These are phyloP conservation scores for Bombus polaris DNA, from an alignment of 1,140 invertebrate species.

Conservation along the genomic window DNA sequence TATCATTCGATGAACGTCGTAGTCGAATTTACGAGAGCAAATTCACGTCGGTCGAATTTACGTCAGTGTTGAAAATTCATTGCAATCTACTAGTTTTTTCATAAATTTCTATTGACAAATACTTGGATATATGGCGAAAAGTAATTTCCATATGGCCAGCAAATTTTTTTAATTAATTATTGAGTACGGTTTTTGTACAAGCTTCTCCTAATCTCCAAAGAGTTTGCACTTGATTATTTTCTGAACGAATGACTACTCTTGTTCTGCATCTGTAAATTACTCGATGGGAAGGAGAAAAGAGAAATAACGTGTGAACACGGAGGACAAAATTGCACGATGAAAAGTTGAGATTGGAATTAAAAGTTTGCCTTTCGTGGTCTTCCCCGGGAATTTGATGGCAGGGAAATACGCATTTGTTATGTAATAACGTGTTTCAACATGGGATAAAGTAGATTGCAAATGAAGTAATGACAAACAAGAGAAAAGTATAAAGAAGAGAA, in stretches of 20 bases:
- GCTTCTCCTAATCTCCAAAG: no score
- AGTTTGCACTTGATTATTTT: no score
- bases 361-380: background rate
- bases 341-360: constrained; percentile 1
- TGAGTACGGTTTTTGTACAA: no score
- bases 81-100: no score
- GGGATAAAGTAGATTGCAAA: background rate
- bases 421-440: no score
- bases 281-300: no score
- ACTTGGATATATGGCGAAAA: no score
- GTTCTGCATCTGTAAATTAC: background rate
- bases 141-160: no score
- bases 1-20: constrained; percentile 34
- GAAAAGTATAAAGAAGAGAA: background rate
- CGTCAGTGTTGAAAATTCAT: background rate
- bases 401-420: background rate
- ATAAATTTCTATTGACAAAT: no score
- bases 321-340: background rate
- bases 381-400: no score
- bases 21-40: constrained; percentile 26
- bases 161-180: no score
- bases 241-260: no score
- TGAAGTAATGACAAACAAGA: background rate
- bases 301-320: background rate
- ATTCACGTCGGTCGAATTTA: background rate